Conservation (phyloP, 1,140 invertebrate genomes). For the Caerostris extrusa region DNA sequence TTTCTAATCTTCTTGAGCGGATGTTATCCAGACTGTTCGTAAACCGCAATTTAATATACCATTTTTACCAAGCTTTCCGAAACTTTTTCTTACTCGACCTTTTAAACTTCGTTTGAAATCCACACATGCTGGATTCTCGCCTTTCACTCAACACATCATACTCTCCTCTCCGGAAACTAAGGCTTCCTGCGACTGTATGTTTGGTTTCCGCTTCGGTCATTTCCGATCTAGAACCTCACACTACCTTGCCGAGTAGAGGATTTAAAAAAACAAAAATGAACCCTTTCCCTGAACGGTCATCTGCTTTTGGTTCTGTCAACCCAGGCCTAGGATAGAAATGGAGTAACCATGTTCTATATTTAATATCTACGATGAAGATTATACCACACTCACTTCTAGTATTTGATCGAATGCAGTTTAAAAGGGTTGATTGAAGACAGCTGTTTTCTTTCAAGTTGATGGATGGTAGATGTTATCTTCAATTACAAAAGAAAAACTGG, state of each 20-base stretch:
- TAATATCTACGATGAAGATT: neutral
- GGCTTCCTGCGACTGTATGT: neutral
- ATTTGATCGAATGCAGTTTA: neutral
- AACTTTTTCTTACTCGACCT: neutral
- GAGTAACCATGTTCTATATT: neutral
- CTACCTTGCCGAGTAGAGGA: neutral
- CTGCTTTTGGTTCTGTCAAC: neutral
- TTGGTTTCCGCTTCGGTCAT: conserved; percentile 49
- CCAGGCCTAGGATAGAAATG: neutral
- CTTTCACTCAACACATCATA: neutral
- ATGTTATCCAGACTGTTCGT: neutral
- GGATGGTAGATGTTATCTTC: no score
- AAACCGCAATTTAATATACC: neutral
- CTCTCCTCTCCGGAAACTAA: conserved; percentile 5
- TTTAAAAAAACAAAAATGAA: neutral
- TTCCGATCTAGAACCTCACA: conserved; percentile 12
- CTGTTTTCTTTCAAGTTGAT: neutral
- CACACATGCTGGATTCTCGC: neutral
- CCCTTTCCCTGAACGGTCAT: neutral
- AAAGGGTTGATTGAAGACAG: neutral
- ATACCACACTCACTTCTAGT: no score
- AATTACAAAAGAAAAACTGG: no score
- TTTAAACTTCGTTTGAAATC: neutral
- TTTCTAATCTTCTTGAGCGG: neutral
- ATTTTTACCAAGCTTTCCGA: neutral